phyloP scores from a whole-genome alignment of 1,140 invertebrate species.

The Philotrypesis tridentata region DNA sequence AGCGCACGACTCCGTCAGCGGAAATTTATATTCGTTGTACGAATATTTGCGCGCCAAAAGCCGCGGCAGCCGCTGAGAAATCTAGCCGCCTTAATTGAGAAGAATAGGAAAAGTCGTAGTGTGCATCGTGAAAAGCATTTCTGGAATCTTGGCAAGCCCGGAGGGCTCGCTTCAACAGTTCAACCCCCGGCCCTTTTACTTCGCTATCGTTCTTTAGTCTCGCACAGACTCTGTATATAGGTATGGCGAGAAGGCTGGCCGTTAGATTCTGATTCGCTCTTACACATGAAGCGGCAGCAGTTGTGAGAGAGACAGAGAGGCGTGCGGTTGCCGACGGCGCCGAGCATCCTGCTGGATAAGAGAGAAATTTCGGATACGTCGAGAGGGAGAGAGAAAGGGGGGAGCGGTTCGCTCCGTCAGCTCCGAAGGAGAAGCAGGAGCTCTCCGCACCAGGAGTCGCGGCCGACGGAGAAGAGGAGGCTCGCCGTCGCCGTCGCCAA shows the following conservation, averaged over 20 bases:
- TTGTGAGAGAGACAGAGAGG: not conserved
- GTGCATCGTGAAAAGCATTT: no score
- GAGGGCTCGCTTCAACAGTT: no score
- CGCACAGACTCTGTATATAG: not conserved
- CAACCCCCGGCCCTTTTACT: not conserved
- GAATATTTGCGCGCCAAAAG: no score
- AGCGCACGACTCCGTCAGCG: no score
- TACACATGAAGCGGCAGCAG: not conserved
- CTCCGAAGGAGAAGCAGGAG: not conserved
- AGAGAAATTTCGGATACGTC: not conserved
- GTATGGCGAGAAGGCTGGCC: no score
- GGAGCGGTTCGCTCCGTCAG: no score
- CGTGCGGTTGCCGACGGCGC: not conserved
- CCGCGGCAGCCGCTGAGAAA: not conserved
- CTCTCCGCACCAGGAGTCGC: not conserved
- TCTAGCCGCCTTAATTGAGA: no score
- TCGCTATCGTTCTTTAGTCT: not conserved
- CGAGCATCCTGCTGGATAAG: not conserved
- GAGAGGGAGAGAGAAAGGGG: conserved; percentile 4
- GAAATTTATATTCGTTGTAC: no score
- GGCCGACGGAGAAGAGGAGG: not conserved
- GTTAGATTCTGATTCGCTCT: not conserved
- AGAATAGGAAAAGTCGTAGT: not conserved
- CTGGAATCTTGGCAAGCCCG: no score
- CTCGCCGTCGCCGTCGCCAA: not conserved